Evolutionary conservation across 2,888 invertebrate genomes (phyloP).

Genomic region (Xanthia togata): DNA sequence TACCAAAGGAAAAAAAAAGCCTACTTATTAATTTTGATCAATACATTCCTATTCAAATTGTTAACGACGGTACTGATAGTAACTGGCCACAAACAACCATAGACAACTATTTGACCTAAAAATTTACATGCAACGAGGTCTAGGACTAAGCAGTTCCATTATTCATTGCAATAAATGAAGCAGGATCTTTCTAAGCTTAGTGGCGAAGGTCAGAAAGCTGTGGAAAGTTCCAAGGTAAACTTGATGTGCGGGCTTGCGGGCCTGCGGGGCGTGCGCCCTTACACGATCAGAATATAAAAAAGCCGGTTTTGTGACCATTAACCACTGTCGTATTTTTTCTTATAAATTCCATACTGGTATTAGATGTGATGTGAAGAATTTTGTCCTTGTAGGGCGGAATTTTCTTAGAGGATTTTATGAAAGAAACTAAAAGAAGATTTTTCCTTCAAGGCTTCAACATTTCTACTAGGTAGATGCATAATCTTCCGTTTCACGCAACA

Average conservation of each 20-base stretch:
- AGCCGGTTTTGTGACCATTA: constrained; percentile 60
- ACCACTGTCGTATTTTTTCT: constrained; percentile 30
- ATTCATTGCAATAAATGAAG: constrained; percentile 36
- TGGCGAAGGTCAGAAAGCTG: constrained; percentile 51
- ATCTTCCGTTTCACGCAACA: background rate
- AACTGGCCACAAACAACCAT: constrained; percentile 26
- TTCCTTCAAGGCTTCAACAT: background rate
- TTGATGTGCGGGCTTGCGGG: constrained; percentile 23
- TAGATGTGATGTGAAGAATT: constrained; percentile 7
- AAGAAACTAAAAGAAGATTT: background rate
- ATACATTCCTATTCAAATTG: constrained; percentile 7
- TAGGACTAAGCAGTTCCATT: constrained; percentile 45
- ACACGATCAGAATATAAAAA: constrained; percentile 48
- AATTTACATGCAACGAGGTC: constrained; percentile 56
- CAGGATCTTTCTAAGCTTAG: constrained; percentile 59
- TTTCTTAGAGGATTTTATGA: background rate
- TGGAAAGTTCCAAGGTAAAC: constrained; percentile 64
- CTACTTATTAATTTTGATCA: background rate
- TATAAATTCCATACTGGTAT: constrained; percentile 31
- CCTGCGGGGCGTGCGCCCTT: constrained; percentile 56
- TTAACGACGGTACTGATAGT: constrained; percentile 24
- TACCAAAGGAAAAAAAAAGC: background rate
- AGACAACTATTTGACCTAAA: constrained; percentile 50
- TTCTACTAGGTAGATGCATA: background rate
- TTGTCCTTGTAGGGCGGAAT: too few relatives aligned